Base-by-base conservation (phyloP, 2,888 invertebrate genomes). In the Hirtodrosophila trivittata region DNA sequence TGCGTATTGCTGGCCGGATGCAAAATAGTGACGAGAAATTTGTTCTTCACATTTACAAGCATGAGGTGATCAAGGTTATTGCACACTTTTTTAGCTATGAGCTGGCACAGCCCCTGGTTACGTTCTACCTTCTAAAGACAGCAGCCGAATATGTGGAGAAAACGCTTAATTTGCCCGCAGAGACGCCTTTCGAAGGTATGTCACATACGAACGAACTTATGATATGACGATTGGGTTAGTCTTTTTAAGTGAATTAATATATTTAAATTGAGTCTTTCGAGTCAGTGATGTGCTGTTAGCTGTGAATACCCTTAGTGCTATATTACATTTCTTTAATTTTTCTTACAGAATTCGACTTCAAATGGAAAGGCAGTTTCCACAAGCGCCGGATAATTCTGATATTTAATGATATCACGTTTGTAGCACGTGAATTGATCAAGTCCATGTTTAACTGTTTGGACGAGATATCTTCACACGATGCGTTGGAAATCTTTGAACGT, bases 401-500 rank as follows among this genome's bases (percentile, higher is more conserved):
- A 65, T 95, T 95, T 8, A 95, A 95, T 62, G 89, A 90, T 32
- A 92, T 96, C 63, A 89, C 92, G 0, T 95, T 95, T 9, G 94
- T 95, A 43, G 92, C 93, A 1, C 94, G 93, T 88, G 84, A 90
- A 6, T 92, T 93, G 51, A 91, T 97, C 41, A 94, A 94, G 88
- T 89, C 91, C 6, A 92, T 95, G 72, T 96, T 94, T 90, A 82
- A 89, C 83, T 91, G 93, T 13, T 91, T 95, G 77, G 94, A 94
- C 77, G 96, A 97, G 89, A 91, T 97, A 43, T 94, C 92, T 64
- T 91, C 93, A 21, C 93, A 93, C 69, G 95, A 96, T 91, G 97
- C 97, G 0, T 96, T 96, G 89, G 95, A 95, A 74, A 94, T 97
- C 69, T 91, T 97, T 65, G 93, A 96, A 3, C 93, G 94, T 77